Evolutionary conservation across 2,797 vertebrate species (phyloP).

Genomic region (Lophius americanus): DNA sequence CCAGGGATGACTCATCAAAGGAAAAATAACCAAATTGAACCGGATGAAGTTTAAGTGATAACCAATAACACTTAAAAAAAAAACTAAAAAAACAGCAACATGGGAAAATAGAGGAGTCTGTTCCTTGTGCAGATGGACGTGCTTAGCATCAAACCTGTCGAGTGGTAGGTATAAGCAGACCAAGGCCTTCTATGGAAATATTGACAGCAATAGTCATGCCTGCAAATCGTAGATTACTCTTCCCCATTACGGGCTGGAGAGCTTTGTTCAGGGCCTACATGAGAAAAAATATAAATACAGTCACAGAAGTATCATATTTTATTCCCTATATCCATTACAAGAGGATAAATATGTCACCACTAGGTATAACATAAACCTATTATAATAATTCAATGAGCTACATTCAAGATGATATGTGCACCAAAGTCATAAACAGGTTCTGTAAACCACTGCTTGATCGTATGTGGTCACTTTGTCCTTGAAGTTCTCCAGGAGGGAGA

Average conservation of each 20-base stretch:
- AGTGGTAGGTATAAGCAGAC: constrained; percentile 91
- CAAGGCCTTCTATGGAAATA: constrained; percentile 93
- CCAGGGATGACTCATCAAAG: no score
- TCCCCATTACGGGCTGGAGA: constrained; percentile 91
- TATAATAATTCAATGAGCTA: no score
- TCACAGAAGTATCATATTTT: not conserved
- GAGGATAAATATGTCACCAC: no score
- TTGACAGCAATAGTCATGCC: constrained; percentile 93
- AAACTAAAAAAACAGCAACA: no score
- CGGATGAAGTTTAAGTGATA: no score
- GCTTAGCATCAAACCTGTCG: constrained; percentile 83
- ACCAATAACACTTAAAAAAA: no score
- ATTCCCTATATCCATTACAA: no score
- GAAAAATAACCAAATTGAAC: no score
- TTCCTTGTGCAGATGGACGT: not conserved
- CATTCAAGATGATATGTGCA: no score
- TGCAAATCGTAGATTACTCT: constrained; percentile 94
- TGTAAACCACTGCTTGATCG: not conserved
- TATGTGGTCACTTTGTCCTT: not conserved
- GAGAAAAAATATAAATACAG: not conserved
- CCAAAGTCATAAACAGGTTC: not conserved
- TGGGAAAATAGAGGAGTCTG: not conserved
- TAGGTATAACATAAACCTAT: no score
- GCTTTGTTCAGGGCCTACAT: constrained; percentile 89
- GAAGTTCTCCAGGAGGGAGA: not conserved